Conservation (phyloP, 2,113 vertebrate genomes). For the Setophaga petechia region DNA sequence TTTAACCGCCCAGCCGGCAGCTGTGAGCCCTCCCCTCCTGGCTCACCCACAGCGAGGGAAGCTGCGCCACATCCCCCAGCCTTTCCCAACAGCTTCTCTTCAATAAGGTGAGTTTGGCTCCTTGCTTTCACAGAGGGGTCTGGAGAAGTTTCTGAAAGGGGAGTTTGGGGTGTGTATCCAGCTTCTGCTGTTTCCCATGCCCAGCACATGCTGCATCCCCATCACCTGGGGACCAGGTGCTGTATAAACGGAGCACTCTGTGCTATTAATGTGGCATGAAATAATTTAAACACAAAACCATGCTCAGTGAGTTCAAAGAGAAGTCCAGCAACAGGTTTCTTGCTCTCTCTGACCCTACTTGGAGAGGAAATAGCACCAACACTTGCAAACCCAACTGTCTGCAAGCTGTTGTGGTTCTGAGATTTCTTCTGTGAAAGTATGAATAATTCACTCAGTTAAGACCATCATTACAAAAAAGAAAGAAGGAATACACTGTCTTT, state of each 20-base stretch:
- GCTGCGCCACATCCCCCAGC: background rate
- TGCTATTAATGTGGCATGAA: background rate
- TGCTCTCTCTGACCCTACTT: background rate
- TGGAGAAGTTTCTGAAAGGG: background rate
- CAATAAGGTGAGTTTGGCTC: background rate
- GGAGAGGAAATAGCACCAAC: background rate
- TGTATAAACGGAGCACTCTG: background rate
- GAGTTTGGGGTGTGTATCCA: no score
- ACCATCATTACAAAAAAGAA: background rate
- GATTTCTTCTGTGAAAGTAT: background rate
- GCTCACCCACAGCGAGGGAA: fast-evolving
- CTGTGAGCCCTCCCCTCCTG: background rate
- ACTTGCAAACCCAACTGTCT: background rate
- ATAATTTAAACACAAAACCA: background rate
- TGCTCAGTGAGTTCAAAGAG: background rate
- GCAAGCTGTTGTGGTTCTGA: background rate
- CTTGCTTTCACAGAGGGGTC: background rate
- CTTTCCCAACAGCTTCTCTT: background rate
- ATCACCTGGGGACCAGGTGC: background rate
- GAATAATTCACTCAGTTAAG: background rate
- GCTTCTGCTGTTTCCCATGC: background rate
- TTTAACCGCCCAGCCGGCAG: background rate
- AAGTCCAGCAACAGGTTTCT: background rate
- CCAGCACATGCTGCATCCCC: background rate
- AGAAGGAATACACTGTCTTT: background rate